Evolutionary conservation across 92 coral and sea anemone species (phyloP).

Genomic region (Porites evermanni): DNA sequence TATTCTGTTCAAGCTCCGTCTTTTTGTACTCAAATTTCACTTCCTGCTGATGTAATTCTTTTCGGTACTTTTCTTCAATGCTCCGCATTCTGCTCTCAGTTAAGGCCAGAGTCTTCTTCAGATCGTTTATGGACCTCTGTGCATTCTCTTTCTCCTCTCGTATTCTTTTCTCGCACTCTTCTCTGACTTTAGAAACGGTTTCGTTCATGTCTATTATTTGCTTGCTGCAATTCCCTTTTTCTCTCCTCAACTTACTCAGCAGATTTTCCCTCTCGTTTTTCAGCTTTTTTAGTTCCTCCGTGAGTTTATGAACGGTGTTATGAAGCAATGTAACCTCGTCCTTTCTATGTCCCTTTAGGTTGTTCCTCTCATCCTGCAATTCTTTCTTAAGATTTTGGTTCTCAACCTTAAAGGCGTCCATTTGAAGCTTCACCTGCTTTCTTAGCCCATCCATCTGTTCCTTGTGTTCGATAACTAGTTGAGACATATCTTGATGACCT

Average conservation of each 20-base stretch:
- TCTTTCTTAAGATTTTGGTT: conserved; percentile 23
- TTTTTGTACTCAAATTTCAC: conserved; percentile 56
- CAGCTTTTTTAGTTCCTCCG: conserved; percentile 61
- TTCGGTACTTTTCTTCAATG: conserved; percentile 64
- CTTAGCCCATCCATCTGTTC: conserved; percentile 62
- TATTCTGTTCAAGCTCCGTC: conserved; percentile 58
- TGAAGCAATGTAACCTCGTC: conserved; percentile 41
- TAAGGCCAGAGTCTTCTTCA: conserved; percentile 53
- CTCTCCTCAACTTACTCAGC: conserved; percentile 51
- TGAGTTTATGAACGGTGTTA: conserved; percentile 56
- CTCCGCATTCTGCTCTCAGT: conserved; percentile 59
- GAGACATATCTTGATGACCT: background rate
- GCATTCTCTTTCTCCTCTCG: conserved; percentile 64
- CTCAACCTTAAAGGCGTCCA: conserved; percentile 57
- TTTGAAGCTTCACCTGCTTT: conserved; percentile 60
- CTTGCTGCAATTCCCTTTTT: conserved; percentile 38
- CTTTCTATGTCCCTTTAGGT: conserved; percentile 16
- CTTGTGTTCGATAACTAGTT: conserved; percentile 42
- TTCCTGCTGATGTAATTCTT: conserved; percentile 57
- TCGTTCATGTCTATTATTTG: conserved; percentile 50
- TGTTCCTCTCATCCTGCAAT: conserved; percentile 19
- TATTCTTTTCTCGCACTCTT: conserved; percentile 60
- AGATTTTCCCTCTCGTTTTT: conserved; percentile 70
- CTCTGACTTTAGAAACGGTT: conserved; percentile 52
- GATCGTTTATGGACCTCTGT: conserved; percentile 47